phyloP scores from a whole-genome alignment of 1,140 invertebrate genomes.

The Musca domestica region DNA sequence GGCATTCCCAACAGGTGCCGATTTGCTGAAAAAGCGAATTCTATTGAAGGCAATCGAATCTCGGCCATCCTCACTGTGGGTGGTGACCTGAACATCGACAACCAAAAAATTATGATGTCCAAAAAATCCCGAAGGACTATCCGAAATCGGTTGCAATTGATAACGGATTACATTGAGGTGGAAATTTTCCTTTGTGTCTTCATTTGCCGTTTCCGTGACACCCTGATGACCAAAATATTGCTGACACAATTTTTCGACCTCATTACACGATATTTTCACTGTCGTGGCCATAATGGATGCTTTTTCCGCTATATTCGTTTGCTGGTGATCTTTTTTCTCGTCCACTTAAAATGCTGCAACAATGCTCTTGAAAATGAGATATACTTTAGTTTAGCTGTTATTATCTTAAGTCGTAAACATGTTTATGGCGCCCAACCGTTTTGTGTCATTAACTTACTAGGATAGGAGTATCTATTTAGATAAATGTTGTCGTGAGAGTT shows the following conservation, averaged over 20 bases:
- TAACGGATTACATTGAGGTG: constrained; percentile 40
- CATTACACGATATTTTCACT: constrained; percentile 54
- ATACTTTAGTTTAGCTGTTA: too few species aligned
- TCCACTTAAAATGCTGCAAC: too few species aligned
- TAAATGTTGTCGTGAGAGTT: too few species aligned
- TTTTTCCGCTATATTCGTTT: background rate
- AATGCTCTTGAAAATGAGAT: too few species aligned
- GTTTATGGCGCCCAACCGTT: too few species aligned
- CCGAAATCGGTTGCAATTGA: constrained; percentile 36
- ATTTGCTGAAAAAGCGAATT: constrained; percentile 57
- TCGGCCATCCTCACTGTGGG: constrained; percentile 23
- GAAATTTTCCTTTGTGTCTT: background rate
- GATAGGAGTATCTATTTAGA: too few species aligned
- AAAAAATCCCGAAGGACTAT: constrained; percentile 56
- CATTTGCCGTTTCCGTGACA: constrained; percentile 41
- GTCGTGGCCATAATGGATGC: constrained; percentile 51
- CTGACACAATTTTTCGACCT: constrained; percentile 54
- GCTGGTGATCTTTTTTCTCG: background rate
- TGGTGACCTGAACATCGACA: constrained; percentile 28
- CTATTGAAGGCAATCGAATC: constrained; percentile 25
- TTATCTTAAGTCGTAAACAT: too few species aligned
- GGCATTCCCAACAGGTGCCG: constrained; percentile 51
- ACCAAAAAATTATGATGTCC: constrained; percentile 54
- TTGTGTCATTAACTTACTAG: too few species aligned
- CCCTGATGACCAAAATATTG: constrained; percentile 47